Percentiles rank a stretch among this genome's conserved stretches.
Evolutionary conservation across 2,888 invertebrate species (phyloP).

Genomic region (Leptopilina drosophilae): DNA sequence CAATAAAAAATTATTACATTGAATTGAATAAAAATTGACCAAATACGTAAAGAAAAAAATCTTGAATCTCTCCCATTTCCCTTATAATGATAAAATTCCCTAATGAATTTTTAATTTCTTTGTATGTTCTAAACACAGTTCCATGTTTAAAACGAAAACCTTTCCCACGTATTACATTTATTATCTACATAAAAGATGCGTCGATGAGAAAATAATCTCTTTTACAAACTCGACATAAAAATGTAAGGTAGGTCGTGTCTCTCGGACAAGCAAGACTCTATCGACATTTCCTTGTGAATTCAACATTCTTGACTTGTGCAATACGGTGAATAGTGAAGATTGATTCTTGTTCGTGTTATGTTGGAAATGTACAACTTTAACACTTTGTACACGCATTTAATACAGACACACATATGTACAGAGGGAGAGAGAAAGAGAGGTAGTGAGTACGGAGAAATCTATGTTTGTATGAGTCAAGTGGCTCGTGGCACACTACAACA

Average conservation of each 20-base stretch:
- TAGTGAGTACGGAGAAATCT: not conserved
- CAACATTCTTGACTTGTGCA: not conserved
- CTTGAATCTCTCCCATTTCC: no score
- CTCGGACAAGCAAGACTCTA: slow-evolving; percentile 10
- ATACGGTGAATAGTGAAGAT: slow-evolving; percentile 20
- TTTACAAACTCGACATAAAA: slow-evolving; percentile 12
- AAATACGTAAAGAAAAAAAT: no score
- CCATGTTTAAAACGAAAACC: not conserved
- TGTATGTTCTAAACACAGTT: no score
- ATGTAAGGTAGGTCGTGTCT: slow-evolving; percentile 4
- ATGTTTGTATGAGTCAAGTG: slow-evolving; percentile 1
- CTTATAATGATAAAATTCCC: no score
- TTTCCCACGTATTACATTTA: slow-evolving; percentile 10
- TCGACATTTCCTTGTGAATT: slow-evolving; percentile 19
- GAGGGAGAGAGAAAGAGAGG: no score
- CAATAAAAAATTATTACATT: no score
- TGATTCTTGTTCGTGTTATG: slow-evolving; percentile 6
- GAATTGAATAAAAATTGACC: no score
- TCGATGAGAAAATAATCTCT: slow-evolving; percentile 11
- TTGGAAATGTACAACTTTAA: slow-evolving; percentile 11
- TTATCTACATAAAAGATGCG: slow-evolving; percentile 16
- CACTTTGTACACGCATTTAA: not conserved
- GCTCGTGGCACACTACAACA: slow-evolving; percentile 14
- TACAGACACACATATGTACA: not conserved
- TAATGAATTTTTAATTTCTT: no score